Evolutionary conservation across 2,888 invertebrate species (phyloP), one percentile per base, ranked within the genome.

Genomic region (Elgonia sp.): DNA sequence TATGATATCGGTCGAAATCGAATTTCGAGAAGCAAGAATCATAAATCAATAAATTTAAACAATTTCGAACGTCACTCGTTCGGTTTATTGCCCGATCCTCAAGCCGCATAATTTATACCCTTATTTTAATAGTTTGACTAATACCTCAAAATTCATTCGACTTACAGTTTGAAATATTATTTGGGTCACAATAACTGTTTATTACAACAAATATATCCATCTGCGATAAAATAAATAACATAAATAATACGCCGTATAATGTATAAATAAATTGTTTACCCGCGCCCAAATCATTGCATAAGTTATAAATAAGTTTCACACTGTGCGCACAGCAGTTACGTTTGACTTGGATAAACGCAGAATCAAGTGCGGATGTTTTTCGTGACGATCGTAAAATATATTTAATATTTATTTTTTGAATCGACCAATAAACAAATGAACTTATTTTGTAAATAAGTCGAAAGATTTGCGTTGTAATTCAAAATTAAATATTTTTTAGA

Each of bases 251-350:
- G 46, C 75, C 75, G 62, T 75, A 75, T 62, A 75, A 62, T 75
- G 40, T 75, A 75, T 75, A 75, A 75, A 75, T 62, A 75, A 75
- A 62, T 76, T 53, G 76, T 76, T 76, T 76, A 65, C 76, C 39
- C 53, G 57, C 6, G 73, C 60, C 73, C 42, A 73, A 73, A 60
- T 73, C 60, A 73, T 73, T 73, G 60, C 73, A 42, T 42, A 57
- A 50, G 72, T 72, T 72, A 72, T 67, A 67, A 67, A 67, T 67
- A 67, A 67, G 46, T 40, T 53, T 57, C 12, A 8, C 20, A 20
- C 20, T 3, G 14, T 7, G 21, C 42, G 42, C 42, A 29, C 29
- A 29, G 5, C 29, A 29, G 57, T 39, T 72, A 9, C 37, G 20
- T 57, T 57, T 37, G 20, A 57, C 39, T 72, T 53, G 37, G 69